Percentiles rank a stretch among this genome's conserved stretches.
phyloP scores from a whole-genome alignment of 2,113 vertebrate genomes.

The Plecotus auritus region DNA sequence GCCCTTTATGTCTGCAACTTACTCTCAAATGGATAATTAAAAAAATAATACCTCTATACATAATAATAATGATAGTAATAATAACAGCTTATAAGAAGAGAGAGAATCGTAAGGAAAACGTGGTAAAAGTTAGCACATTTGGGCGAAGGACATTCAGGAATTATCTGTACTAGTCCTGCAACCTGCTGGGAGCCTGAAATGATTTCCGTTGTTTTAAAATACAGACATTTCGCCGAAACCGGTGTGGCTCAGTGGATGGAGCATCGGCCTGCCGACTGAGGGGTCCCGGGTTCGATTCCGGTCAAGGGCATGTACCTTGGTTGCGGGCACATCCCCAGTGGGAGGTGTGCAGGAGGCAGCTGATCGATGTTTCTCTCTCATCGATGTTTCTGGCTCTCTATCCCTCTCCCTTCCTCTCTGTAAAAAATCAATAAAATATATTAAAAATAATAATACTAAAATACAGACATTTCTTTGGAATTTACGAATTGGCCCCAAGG shows the following conservation, averaged over 20 bases:
- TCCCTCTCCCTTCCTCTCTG: no score
- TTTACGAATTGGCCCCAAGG: background rate
- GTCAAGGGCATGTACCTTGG: no score
- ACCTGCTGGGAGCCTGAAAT: background rate
- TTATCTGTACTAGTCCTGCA: background rate
- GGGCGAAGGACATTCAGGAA: background rate
- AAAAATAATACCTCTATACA: background rate
- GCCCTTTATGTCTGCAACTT: background rate
- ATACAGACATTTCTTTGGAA: background rate
- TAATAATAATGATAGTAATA: background rate
- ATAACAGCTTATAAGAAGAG: background rate
- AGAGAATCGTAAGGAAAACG: background rate
- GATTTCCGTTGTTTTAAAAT: background rate
- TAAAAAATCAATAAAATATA: no score
- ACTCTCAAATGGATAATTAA: background rate
- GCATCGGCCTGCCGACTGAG: no score
- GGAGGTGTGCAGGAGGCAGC: no score
- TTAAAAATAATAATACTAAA: no score
- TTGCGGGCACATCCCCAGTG: no score
- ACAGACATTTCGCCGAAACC: background rate
- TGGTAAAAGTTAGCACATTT: background rate
- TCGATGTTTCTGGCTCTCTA: no score
- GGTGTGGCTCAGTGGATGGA: no score
- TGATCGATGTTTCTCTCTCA: no score
- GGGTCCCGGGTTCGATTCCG: no score